Conservation (phyloP, 1,140 invertebrate species). For the Drosophila rufa region DNA sequence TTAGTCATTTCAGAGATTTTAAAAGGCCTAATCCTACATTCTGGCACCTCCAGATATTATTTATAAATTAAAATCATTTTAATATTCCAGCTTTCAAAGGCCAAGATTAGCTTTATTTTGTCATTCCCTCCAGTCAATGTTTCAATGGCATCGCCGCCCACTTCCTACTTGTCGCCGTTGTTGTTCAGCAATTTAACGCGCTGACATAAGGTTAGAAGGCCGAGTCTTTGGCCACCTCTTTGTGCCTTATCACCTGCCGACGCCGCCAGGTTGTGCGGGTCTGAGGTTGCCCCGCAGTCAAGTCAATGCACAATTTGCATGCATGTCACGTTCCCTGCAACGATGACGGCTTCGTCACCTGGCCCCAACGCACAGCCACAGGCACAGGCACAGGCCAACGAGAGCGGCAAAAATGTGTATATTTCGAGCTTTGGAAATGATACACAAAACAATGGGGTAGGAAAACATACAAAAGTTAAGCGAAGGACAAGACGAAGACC, state of each 20-base stretch:
- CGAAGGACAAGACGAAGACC: neutral
- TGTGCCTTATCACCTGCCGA: conserved; percentile 29
- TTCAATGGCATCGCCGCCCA: conserved; percentile 14
- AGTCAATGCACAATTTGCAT: conserved; percentile 64
- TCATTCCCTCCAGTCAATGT: neutral
- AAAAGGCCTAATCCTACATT: too few species aligned
- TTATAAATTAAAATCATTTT: too few species aligned
- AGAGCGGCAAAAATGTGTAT: conserved; percentile 21
- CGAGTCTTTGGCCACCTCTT: conserved; percentile 32
- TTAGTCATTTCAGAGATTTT: too few species aligned
- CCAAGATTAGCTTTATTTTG: neutral
- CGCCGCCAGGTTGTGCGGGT: conserved; percentile 11
- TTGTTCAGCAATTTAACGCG: conserved; percentile 33
- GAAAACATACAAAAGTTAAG: conserved; percentile 28
- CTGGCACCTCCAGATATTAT: too few species aligned
- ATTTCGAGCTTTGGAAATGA: conserved; percentile 24
- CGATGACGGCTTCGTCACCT: conserved; percentile 63
- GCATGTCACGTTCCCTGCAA: conserved; percentile 65
- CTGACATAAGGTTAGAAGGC: conserved; percentile 36
- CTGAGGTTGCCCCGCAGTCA: conserved; percentile 27
- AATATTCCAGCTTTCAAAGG: neutral
- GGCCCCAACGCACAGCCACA: conserved; percentile 24
- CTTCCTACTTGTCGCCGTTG: conserved; percentile 13
- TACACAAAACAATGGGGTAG: conserved; percentile 25
- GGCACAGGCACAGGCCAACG: neutral